Percentiles rank a stretch among this genome's conserved stretches.
Evolutionary conservation across 2,113 vertebrate genomes (phyloP).

Genomic region (Marcusenius ussheri): DNA sequence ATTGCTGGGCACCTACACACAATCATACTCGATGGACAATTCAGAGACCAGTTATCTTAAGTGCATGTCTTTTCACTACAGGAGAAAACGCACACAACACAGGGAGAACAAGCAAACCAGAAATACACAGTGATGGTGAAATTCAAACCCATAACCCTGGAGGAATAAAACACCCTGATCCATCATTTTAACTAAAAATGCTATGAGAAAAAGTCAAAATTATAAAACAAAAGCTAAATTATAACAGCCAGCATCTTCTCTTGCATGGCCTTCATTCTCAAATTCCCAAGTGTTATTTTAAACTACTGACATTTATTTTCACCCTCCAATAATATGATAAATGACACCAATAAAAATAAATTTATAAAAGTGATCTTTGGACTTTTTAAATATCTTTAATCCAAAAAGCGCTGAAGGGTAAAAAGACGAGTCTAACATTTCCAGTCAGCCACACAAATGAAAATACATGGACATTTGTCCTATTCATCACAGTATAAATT

Average conservation of each 20-base stretch:
- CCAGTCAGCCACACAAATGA: slow-evolving; percentile 23
- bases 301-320: not conserved
- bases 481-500: slow-evolving; percentile 28
- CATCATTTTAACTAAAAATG: not conserved
- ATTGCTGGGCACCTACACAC: not conserved
- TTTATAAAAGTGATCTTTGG: not conserved
- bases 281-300: not conserved
- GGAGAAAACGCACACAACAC: not conserved
- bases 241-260: not conserved
- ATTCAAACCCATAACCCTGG: not conserved
- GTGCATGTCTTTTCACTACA: not conserved
- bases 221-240: no score
- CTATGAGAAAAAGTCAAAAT: not conserved
- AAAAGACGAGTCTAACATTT: slow-evolving; percentile 27
- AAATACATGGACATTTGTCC: slow-evolving; percentile 22
- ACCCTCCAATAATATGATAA: not conserved
- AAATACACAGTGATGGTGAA: not conserved
- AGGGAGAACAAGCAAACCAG: no score
- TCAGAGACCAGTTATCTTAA: not conserved
- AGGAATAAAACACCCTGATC: not conserved
- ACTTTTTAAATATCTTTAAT: slow-evolving; percentile 44
- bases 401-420: slow-evolving; percentile 36
- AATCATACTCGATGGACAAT: not conserved
- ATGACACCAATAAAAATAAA: not conserved
- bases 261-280: not conserved